Conservation (phyloP, 2,797 vertebrate species). For the Semaprochilodus insignis region DNA sequence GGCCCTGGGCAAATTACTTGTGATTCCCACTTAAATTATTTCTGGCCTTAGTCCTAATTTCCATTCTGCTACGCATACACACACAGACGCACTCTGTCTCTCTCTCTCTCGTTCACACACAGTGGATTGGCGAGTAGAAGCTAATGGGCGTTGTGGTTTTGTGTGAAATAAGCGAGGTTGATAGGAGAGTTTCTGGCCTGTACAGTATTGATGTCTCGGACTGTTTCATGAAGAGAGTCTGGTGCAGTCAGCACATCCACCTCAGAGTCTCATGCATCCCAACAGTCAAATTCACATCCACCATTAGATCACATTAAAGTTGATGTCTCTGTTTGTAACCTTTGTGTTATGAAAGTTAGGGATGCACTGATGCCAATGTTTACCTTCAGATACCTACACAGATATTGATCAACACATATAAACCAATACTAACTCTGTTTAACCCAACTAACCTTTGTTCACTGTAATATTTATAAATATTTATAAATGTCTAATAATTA, state of each 20-base stretch:
- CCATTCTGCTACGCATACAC: background rate
- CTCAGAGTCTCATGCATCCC: too few relatives aligned
- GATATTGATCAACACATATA: background rate
- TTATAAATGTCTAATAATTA: too few relatives aligned
- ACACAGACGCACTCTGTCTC: background rate
- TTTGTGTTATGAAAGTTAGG: background rate
- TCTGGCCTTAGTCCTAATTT: slow-evolving; percentile 4
- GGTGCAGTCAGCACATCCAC: slow-evolving; percentile 4
- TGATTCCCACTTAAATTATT: slow-evolving; percentile 8
- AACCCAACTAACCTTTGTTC: too few relatives aligned
- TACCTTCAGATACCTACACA: too few relatives aligned
- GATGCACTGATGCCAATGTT: too few relatives aligned
- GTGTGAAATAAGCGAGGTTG: background rate
- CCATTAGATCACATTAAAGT: background rate
- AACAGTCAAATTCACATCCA: background rate
- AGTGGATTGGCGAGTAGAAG: background rate
- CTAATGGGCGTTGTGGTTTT: background rate
- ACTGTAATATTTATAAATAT: too few relatives aligned
- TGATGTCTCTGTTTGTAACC: background rate
- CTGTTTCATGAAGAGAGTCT: slow-evolving; percentile 1
- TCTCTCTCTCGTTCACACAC: background rate
- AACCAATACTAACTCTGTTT: background rate
- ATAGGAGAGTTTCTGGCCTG: background rate
- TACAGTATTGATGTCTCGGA: background rate
- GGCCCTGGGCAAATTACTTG: slow-evolving; percentile 17